These are phyloP conservation scores for Chondrilla cf. caribensis DNA, from an alignment of 37 sponge, comb jelly and placozoan species.

Conservation along the genomic window DNA sequence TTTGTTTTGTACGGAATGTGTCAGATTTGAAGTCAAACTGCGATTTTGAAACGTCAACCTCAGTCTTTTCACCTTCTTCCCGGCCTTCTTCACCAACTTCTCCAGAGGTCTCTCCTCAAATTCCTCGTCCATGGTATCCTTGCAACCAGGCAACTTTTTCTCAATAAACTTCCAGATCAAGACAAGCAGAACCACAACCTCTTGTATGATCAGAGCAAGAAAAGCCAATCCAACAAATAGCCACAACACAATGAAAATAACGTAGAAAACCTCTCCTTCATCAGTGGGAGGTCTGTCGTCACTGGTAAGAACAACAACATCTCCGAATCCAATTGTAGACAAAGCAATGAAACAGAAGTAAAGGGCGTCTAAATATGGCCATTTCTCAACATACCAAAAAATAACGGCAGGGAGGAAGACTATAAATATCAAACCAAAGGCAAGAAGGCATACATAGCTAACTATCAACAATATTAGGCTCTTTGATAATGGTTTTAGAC, in stretches of 20 bases:
- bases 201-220: conserved; percentile 16
- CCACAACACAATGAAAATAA: conserved; percentile 16
- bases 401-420: conserved; percentile 21
- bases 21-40: too few relatives aligned
- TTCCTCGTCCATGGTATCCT: not conserved
- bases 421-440: not conserved
- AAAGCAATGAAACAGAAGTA: conserved; percentile 31
- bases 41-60: not conserved
- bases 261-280: not conserved
- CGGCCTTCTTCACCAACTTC: conserved; percentile 20
- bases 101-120: conserved; percentile 21
- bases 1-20: too few relatives aligned
- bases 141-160: not conserved
- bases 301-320: conserved; percentile 13
- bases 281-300: not conserved
- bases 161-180: not conserved
- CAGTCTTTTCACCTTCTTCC: not conserved
- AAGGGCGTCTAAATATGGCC: conserved; percentile 9
- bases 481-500: not conserved
- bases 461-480: not conserved
- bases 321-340: conserved; percentile 45
- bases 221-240: conserved; percentile 28
- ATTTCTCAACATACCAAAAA: conserved; percentile 8
- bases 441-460: not conserved
- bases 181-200: not conserved